Evolutionary conservation across 2,113 vertebrate species (phyloP), one percentile per base, ranked within the genome.

Genomic region (Dicaeum eximium): DNA sequence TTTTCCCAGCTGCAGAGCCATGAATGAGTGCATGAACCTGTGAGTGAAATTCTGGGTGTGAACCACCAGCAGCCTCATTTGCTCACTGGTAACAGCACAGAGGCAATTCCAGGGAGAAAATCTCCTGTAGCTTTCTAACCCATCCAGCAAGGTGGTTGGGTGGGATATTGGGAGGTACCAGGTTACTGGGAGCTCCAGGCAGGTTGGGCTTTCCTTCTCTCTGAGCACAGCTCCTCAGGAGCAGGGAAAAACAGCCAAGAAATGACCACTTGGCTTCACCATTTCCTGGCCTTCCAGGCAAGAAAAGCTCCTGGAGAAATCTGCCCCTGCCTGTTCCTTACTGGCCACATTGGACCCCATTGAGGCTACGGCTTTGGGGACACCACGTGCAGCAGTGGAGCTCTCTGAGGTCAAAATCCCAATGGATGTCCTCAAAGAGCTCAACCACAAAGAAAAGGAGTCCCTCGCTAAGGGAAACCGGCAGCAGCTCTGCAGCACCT

Each of bases 11-110:
- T 42, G 28, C 44, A 83, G 77, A 64, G 10, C 42, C 35, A 15
- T 0, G 2, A 24, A 2, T 2, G 3, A 11, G 5, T 7, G 31
- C 0, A 0, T 12, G 2, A 11, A 4, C 7, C 24, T 11, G 4
- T 7, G 5, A 24, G 7, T 20, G 10, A 58, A 25, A 2, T 2
- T 6, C n/a, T 86, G 65, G 6, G 10, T 31, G 33, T 51, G 37
- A 60, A 69, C 40, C 60, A 38, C 8, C 12, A 7, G 0, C 51
- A 56, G 31, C 80, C 20, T 60, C 20, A 0, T 82, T 64, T 47
- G 48, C n/a, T 64, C 24, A 8, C 9, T 24, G n/a, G 10, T 11
- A 22, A 40, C 19, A 72, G 67, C 44, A 62, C 3, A 3, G 48
- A 75, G 66, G 30, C 35, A 86, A 38, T 10, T 31, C 23, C 37